These are phyloP conservation scores for Brachylomia viminalis DNA, from an alignment of 2,888 invertebrate species.

Conservation along the genomic window DNA sequence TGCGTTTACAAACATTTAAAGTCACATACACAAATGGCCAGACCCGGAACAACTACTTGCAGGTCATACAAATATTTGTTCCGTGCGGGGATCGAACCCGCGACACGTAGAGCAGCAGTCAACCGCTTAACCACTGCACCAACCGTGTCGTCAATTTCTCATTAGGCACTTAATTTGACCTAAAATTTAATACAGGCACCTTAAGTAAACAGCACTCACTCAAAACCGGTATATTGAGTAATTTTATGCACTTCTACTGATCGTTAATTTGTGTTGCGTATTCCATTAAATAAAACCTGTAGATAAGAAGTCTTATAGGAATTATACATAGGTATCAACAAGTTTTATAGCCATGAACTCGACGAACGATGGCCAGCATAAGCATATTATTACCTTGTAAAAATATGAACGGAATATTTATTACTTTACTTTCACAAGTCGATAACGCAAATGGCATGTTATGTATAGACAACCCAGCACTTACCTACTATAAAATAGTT, in stretches of 20 bases:
- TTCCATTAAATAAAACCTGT: conserved; percentile 13
- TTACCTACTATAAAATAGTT: background rate
- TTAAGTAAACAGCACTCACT: background rate
- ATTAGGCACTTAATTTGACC: background rate
- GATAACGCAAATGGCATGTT: background rate
- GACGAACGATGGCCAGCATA: background rate
- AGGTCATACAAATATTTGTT: no score
- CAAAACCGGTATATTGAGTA: background rate
- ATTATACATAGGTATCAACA: background rate
- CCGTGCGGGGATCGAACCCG: no score
- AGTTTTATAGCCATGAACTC: background rate
- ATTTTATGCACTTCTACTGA: background rate
- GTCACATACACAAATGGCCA: no score
- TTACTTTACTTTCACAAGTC: background rate
- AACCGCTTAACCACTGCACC: no score
- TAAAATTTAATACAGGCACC: background rate
- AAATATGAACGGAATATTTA: background rate
- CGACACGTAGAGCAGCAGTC: no score
- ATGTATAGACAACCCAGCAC: background rate
- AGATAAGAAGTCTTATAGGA: background rate
- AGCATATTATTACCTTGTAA: background rate
- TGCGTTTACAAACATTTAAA: no score
- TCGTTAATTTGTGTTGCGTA: background rate
- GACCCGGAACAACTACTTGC: no score
- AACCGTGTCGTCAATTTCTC: no score